These are phyloP conservation scores for Psophia crepitans DNA, from an alignment of 2,113 vertebrate species.

Conservation along the genomic window DNA sequence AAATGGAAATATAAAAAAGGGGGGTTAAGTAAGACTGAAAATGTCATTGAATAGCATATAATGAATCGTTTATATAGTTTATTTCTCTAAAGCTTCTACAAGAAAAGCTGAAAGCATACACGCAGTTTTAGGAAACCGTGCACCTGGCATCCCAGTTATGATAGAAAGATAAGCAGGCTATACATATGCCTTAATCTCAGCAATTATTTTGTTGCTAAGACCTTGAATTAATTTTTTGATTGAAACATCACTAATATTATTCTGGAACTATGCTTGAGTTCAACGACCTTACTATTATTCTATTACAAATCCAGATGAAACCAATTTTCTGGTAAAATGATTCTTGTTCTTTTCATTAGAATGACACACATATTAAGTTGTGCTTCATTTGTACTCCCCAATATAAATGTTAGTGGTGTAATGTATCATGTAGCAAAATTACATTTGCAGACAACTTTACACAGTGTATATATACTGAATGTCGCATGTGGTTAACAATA, in stretches of 20 bases:
- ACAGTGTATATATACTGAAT: background rate
- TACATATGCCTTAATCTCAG: conserved; percentile 13
- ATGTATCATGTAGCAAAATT: conserved; percentile 59
- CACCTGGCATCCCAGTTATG: background rate
- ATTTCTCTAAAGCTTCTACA: conserved; percentile 8
- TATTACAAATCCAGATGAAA: conserved; percentile 76
- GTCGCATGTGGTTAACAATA: conserved; percentile 51
- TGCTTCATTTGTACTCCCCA: conserved; percentile 66
- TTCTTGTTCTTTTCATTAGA: conserved; percentile 73
- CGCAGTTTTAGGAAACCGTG: background rate
- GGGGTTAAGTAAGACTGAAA: conserved; percentile 36
- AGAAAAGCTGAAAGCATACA: background rate
- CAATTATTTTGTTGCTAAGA: conserved; percentile 48
- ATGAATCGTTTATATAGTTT: background rate
- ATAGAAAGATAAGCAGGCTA: conserved; percentile 22
- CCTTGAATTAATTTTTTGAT: conserved; percentile 45
- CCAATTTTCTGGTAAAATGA: conserved; percentile 74
- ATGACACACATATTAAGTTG: conserved; percentile 64
- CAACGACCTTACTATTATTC: conserved; percentile 60
- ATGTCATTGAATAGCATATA: conserved; percentile 34
- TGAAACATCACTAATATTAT: conserved; percentile 70
- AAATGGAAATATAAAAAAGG: conserved; percentile 25
- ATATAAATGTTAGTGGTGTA: conserved; percentile 47
- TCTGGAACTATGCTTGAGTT: conserved; percentile 48
- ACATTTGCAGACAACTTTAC: conserved; percentile 64